A percentile compares a stretch with the other conserved stretches of the same genome.
These are phyloP conservation scores for Rhabdomys pumilio DNA, from an alignment of 2,797 vertebrate genomes.

Conservation along the genomic window DNA sequence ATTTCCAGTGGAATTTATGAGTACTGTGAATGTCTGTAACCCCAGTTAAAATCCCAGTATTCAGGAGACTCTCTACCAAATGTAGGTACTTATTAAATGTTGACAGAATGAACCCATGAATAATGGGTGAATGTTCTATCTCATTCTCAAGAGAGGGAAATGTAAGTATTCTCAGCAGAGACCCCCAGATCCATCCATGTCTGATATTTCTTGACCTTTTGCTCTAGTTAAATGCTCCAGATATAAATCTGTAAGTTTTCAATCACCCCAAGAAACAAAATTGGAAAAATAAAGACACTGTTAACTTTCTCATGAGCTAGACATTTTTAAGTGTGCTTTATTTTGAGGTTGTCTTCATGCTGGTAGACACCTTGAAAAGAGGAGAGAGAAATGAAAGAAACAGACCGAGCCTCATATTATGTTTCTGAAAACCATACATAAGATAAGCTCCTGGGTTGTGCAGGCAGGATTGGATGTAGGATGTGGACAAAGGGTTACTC, in stretches of 20 bases:
- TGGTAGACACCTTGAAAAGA: conserved; percentile 4
- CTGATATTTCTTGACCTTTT: background rate
- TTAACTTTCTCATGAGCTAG: background rate
- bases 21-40: background rate
- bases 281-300: background rate
- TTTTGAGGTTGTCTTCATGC: background rate
- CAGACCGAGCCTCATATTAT: background rate
- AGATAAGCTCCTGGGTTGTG: background rate
- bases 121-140: background rate
- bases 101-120: background rate
- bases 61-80: background rate
- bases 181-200: background rate
- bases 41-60: background rate
- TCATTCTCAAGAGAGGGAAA: background rate
- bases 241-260: background rate
- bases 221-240: background rate
- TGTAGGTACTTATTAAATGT: background rate
- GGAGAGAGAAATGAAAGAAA: background rate
- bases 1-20: background rate
- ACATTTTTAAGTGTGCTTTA: background rate
- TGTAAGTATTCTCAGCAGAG: background rate
- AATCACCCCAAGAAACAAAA: background rate
- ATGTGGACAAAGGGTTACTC: background rate
- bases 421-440: background rate
- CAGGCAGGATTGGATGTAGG: background rate